Percentiles rank a stretch among this genome's conserved stretches.
These are phyloP conservation scores for Acleris sparsana DNA, from an alignment of 2,888 invertebrate genomes.

Conservation along the genomic window DNA sequence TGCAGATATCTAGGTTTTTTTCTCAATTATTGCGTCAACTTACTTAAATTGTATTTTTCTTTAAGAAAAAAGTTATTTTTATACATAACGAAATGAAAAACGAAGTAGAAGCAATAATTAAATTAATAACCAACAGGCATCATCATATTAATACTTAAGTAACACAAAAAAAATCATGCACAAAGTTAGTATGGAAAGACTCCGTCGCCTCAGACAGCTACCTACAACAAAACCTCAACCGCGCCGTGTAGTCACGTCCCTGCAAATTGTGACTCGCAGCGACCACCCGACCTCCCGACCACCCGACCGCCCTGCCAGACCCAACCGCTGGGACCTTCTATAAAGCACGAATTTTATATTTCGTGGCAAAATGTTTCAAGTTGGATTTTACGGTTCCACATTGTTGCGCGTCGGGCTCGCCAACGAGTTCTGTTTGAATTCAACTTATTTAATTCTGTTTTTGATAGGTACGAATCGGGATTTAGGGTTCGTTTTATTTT, in stretches of 20 bases:
- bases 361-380: slow-evolving; percentile 15
- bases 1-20: no score
- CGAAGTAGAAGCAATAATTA: no score
- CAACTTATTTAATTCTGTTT: no score
- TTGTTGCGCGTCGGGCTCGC: not conserved
- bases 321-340: slow-evolving; percentile 5
- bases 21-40: no score
- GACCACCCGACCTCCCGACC: slow-evolving; percentile 4
- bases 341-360: slow-evolving; percentile 15
- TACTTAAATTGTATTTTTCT: no score
- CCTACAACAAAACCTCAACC: not conserved
- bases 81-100: no score
- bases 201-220: not conserved
- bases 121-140: no score
- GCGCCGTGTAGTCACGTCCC: slow-evolving; percentile 6
- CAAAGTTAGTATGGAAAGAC: not conserved
- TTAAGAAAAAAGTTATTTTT: no score
- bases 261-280: slow-evolving; percentile 12
- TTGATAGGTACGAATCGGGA: no score
- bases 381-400: not conserved
- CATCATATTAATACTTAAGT: not conserved
- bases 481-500: no score
- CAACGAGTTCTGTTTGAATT: no score
- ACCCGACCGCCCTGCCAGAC: slow-evolving; percentile 6
- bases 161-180: no score